Percentiles rank a stretch among this genome's conserved stretches.
Evolutionary conservation across 2,797 vertebrate genomes (phyloP).

Genomic region (Oreochromis mossambicus): DNA sequence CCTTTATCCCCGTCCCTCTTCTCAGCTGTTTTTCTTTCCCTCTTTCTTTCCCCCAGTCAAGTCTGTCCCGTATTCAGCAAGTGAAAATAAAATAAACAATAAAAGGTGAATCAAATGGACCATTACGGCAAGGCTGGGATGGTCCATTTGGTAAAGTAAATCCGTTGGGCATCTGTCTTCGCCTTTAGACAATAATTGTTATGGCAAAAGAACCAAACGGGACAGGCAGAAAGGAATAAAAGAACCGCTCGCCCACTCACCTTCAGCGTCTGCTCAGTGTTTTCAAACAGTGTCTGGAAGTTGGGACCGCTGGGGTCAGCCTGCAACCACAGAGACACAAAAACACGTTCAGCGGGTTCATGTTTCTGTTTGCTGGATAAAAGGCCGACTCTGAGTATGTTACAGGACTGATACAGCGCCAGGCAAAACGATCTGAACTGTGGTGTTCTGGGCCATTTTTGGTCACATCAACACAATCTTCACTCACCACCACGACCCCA

Average conservation of each 20-base stretch:
- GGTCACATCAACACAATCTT: not conserved
- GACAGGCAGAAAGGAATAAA: too few species aligned
- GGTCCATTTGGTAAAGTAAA: too few species aligned
- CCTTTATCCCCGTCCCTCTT: too few species aligned
- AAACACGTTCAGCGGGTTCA: not conserved
- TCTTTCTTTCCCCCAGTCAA: too few species aligned
- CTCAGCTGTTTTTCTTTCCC: too few species aligned
- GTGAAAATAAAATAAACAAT: too few species aligned
- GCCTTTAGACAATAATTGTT: too few species aligned
- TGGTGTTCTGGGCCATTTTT: not conserved
- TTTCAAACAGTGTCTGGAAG: conserved; percentile 85
- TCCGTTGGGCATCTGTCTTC: too few species aligned
- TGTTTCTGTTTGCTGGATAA: accelerated
- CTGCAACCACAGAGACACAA: conserved; percentile 59
- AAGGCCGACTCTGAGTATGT: accelerated
- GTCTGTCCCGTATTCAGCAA: too few species aligned
- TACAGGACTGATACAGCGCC: accelerated
- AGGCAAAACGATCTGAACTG: not conserved
- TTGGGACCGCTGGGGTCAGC: conserved; percentile 84
- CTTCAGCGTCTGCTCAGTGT: conserved; percentile 89
- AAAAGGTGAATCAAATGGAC: too few species aligned
- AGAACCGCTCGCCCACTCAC: conserved; percentile 61
- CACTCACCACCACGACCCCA: not conserved
- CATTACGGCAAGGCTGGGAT: too few species aligned
- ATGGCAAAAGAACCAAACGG: too few species aligned